A percentile compares a stretch with the other conserved stretches of the same genome.
These are phyloP conservation scores for Notodonta ziczac DNA, from an alignment of 2,888 invertebrate genomes.

Conservation along the genomic window DNA sequence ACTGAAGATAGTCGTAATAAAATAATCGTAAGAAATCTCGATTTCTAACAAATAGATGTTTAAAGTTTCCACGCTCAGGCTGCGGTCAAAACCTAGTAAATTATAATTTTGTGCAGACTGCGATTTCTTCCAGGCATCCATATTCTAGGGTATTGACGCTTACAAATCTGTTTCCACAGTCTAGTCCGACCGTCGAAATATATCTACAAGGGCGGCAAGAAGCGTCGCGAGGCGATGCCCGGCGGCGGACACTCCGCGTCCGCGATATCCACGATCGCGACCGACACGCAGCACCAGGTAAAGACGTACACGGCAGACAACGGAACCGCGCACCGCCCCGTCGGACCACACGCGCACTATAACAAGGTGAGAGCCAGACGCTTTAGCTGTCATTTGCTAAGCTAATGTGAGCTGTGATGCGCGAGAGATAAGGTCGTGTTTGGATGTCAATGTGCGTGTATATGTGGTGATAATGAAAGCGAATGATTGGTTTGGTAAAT, in stretches of 20 bases:
- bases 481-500: no score
- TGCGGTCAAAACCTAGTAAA: no score
- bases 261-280: slow-evolving; percentile 83
- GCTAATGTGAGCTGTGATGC: slow-evolving; percentile 25
- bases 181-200: slow-evolving; percentile 78
- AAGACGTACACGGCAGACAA: slow-evolving; percentile 97
- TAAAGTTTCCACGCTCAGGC: no score
- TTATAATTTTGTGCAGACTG: no score
- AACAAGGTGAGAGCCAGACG: slow-evolving; percentile 93
- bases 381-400: slow-evolving; percentile 52
- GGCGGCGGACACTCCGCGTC: slow-evolving; percentile 65
- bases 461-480: background rate
- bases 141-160: no score
- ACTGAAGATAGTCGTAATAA: no score
- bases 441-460: background rate
- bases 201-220: slow-evolving; percentile 79
- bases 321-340: slow-evolving; percentile 91
- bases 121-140: no score
- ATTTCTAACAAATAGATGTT: no score
- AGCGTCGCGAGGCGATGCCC: slow-evolving; percentile 69
- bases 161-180: slow-evolving; percentile 46
- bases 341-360: slow-evolving; percentile 93
- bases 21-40: no score
- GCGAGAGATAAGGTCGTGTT: background rate
- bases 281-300: slow-evolving; percentile 93